Base-by-base conservation (phyloP, 1,140 invertebrate species). In the Argopecten irradians region DNA sequence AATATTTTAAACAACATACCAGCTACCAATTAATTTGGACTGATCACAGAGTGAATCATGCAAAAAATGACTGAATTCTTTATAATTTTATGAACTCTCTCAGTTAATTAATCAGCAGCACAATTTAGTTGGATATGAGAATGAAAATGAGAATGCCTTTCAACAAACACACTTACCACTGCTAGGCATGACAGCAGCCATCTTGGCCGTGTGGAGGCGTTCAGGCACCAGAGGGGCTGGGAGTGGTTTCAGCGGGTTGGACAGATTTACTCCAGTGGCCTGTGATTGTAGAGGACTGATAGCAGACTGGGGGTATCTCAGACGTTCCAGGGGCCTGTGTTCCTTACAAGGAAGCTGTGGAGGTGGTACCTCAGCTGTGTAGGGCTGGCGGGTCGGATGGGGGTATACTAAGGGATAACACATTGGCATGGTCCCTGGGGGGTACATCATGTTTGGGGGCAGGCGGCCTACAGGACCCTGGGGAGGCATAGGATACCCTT, bases 201-300 rank as follows among this genome's bases (percentile, higher is more conserved):
- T 39, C 39, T 86, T 90, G 5, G 89, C 84, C 16, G 82, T 41
- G 11, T 86, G 88, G 33, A 90, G 55, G 11, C 87, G 82, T 34
- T 91, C 91, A 0, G 91, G 91, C 35, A 87, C 28, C 84, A 91
- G 39, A 0, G 91, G 91, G 19, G 86, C 55, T 0, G 91, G 91
- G 1, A 91, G 86, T 13, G 89, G 90, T 34, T 85, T 88, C 19
- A 88, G 82, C 11, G 88, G 89, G 34, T 36, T 22, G 19, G 32
- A 41, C 28, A 33, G 34, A 87, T 34, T 55, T 13, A 16, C 84
- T 71, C n/a, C 55, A 71, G 16, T n/a, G 32, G 28, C 46, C 43
- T 86, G 14, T 34, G 86, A 34, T 82, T 86, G 36, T 39, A 34
- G 22, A 35, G 34, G n/a, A 41, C 46, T 43, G 36, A 16, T 19